A percentile compares a stretch with the other conserved stretches of the same genome.
These are phyloP conservation scores for Pogonocichla stellata DNA, from an alignment of 2,113 vertebrate species.

Conservation along the genomic window DNA sequence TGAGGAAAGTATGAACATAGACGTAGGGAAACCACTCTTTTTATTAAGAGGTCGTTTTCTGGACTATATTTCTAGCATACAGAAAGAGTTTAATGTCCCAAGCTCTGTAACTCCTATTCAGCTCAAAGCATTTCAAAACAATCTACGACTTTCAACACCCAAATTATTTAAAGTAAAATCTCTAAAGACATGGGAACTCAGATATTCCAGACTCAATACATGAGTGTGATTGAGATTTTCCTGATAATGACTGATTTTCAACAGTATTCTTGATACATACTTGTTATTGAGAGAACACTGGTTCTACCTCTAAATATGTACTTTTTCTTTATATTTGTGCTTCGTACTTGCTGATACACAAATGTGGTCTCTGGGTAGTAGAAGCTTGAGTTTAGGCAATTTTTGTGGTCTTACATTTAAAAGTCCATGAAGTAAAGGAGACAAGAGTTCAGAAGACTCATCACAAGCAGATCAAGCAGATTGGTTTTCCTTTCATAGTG, in stretches of 20 bases:
- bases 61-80: background rate
- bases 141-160: background rate
- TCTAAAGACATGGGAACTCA: background rate
- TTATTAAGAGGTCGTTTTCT: conserved; percentile 47
- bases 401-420: background rate
- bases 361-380: background rate
- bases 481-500: background rate
- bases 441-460: background rate
- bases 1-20: background rate
- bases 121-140: background rate
- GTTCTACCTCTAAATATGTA: background rate
- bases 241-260: background rate
- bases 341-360: fast-evolving
- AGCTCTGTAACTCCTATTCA: background rate
- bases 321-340: background rate
- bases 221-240: background rate
- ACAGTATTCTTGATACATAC: background rate
- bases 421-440: background rate
- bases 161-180: conserved; percentile 7
- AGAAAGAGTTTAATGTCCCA: conserved; percentile 6
- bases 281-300: background rate
- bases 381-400: background rate
- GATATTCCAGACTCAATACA: background rate
- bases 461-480: background rate
- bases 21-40: conserved; percentile 23